These are phyloP conservation scores for Nebria ingens DNA, from an alignment of 1,140 invertebrate genomes.

Conservation along the genomic window DNA sequence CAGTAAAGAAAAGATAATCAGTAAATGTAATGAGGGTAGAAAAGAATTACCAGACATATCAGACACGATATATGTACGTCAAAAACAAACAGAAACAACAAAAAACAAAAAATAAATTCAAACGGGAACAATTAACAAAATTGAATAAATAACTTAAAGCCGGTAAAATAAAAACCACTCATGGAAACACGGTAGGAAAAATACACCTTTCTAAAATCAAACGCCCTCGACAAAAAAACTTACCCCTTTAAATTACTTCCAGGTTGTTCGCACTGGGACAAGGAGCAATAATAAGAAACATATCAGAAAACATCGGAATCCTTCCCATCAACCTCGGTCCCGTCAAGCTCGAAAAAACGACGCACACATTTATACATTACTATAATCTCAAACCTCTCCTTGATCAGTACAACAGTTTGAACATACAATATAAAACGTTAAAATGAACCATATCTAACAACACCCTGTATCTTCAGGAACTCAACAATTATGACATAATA, in stretches of 20 bases:
- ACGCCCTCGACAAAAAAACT: neutral
- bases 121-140: constrained; percentile 10
- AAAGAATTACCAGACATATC: constrained; percentile 10
- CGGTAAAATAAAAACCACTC: no score
- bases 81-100: constrained; percentile 14
- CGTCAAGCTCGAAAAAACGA: neutral
- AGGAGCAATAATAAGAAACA: neutral
- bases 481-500: neutral
- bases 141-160: constrained; percentile 14
- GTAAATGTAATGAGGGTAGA: neutral
- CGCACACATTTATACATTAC: neutral
- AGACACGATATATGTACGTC: constrained; percentile 7
- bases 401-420: neutral
- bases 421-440: neutral
- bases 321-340: neutral
- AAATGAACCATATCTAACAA: neutral
- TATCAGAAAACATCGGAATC: neutral
- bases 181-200: neutral
- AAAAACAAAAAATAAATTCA: constrained; percentile 10
- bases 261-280: neutral
- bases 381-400: neutral
- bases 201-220: neutral
- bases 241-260: neutral
- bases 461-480: neutral
- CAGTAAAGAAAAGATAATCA: constrained; percentile 14